Evolutionary conservation across 2,888 invertebrate genomes (phyloP), one percentile per base, ranked within the genome.

Genomic region (Bombylius major): DNA sequence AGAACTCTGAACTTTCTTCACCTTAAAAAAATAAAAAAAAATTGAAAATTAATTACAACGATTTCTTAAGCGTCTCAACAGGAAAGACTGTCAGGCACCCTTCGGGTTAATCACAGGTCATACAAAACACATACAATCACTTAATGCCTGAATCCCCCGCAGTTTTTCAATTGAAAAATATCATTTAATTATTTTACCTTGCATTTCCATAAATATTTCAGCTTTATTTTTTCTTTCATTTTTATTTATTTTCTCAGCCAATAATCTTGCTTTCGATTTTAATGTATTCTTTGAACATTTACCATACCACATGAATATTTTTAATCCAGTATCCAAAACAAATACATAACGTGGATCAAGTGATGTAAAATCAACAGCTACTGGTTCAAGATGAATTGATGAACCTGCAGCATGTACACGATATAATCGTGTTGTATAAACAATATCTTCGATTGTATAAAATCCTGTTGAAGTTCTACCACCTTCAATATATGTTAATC

Each of bases 201-300:
- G 89, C 45, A 79, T 77, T 70, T 94, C 88, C 0, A 89, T 84
- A 47, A 89, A 76, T 56, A 99, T 86, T 67, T 96, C 95, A 0
- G 95, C 87, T 70, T 89, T 89, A 69, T 92, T 93, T 72, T 99
- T 99, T 31, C 98, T 79, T 73, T 99, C 99, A 68, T 95, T 93
- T 75, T 98, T 98, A 73, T 97, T 99, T 57, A 99, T 92, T 75
- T 98, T 98, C 72, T 99, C 99, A 4, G 97, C 91, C 78, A 99
- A 84, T 13, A 99, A 77, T 1, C 75, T 68, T 1, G 75, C 67
- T 58, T 75, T 94, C 0, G 92, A 93, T 69, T 90, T 89, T 1
- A 93, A 75, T 0, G 92, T 93, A 66, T 91, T 93, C 69, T 90
- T 91, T 0, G 91, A 84, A 67, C 83, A 84, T 63, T 85, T 67